phyloP scores from a whole-genome alignment of 2,797 vertebrate genomes.

The Clamator glandarius region DNA sequence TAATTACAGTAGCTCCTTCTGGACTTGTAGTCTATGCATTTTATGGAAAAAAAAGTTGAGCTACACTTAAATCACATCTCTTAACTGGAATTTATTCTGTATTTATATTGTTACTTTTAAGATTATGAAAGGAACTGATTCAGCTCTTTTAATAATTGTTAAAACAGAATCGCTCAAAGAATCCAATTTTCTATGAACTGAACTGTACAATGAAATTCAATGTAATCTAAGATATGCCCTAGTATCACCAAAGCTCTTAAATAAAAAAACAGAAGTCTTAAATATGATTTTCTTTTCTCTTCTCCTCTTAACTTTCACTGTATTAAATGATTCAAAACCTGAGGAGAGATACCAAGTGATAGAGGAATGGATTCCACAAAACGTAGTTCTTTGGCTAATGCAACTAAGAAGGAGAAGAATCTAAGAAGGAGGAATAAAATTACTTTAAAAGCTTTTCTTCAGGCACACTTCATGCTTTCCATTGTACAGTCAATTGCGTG shows the following conservation, averaged over 20 bases:
- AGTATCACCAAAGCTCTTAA: neutral
- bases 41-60: neutral
- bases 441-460: conserved; percentile 31
- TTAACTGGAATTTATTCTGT: neutral
- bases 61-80: neutral
- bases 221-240: neutral
- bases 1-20: neutral
- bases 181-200: conserved; percentile 4
- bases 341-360: neutral
- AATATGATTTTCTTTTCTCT: neutral
- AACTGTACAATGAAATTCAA: neutral
- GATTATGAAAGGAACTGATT: neutral
- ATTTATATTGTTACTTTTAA: neutral
- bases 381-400: neutral
- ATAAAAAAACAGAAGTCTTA: conserved; percentile 4
- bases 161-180: neutral
- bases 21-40: neutral
- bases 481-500: neutral
- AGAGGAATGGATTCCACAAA: neutral
- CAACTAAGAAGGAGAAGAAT: neutral
- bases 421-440: neutral
- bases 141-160: conserved; percentile 2
- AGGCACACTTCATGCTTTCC: neutral
- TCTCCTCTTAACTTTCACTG: neutral
- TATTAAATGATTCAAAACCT: neutral